These are phyloP conservation scores for Melieria crassipennis DNA, from an alignment of 2,888 invertebrate species.

Conservation along the genomic window DNA sequence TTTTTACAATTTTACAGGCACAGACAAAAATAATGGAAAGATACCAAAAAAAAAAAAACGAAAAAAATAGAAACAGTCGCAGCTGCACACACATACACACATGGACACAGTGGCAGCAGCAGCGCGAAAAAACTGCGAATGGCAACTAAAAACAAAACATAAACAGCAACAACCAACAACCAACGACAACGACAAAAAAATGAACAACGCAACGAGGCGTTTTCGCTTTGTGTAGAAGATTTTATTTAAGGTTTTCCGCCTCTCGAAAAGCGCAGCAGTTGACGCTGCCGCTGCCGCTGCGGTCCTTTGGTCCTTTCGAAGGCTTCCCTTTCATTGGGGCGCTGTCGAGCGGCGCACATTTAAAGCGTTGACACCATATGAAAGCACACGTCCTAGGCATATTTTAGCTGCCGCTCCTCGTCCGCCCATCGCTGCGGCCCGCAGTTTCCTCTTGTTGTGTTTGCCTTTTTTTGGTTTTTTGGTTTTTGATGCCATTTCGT, in stretches of 20 bases:
- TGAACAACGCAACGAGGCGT: too few relatives aligned
- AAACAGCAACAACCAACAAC: too few relatives aligned
- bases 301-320: too few relatives aligned
- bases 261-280: too few relatives aligned
- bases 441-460: not conserved
- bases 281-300: too few relatives aligned
- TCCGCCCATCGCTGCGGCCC: not conserved
- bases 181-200: too few relatives aligned
- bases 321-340: not conserved
- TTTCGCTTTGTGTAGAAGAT: too few relatives aligned
- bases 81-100: too few relatives aligned
- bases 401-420: not conserved
- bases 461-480: slow-evolving; percentile 1
- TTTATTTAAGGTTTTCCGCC: too few relatives aligned
- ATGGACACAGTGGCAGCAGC: too few relatives aligned
- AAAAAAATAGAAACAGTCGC: not conserved
- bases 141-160: too few relatives aligned
- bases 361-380: slow-evolving; percentile 23
- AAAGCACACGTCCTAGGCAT: slow-evolving; percentile 16
- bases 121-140: too few relatives aligned
- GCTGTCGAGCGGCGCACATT: slow-evolving; percentile 15
- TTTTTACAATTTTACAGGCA: not conserved
- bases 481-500: not conserved
- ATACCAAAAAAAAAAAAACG: slow-evolving; percentile 1
- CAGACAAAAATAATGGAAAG: not conserved